Base-by-base conservation (phyloP, 2,888 invertebrate genomes). In the Phaonia tiefii region DNA sequence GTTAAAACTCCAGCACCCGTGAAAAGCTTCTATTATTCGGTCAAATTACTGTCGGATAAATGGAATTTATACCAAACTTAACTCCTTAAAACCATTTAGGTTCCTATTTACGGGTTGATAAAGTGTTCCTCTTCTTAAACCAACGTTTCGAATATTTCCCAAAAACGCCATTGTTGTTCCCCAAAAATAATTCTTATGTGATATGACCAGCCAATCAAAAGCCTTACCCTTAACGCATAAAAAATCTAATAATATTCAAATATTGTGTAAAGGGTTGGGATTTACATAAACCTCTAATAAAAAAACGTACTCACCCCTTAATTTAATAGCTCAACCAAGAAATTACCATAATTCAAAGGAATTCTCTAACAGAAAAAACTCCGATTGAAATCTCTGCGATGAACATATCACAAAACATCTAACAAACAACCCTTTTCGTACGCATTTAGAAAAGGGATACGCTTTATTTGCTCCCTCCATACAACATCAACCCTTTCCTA, bases 231-330 rank as follows among this genome's bases (percentile, higher is more conserved):
- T 65, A 20, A 17, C n/a, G n/a, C n/a, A n/a, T n/a, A n/a, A n/a
- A n/a, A n/a, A 31, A 5, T 31, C 31, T 31, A 31, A 31, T 31
- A 75, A 39, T 37, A 70, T 60, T 75, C 69, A 82, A 84, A 83
- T 80, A 77, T 44, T 42, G 13, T 79, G 8, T 31, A 75, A 84
- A 84, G 83, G 84, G 84, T 82, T 83, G 83, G 80, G 77, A 83
- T 84, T 84, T 80, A 84, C 84, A 84, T 84, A 82, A 74, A 25
- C 65, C 42, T 31, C 56, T 76, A 20, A 70, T 37, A 71, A 69
- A 63, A 51, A 42, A 70, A 60, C 51, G 20, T 37, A 58, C 1
- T 39, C 8, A 17, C 49, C 37, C 75, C 63, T n/a, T n/a, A n/a
- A n/a, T n/a, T n/a, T n/a, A n/a, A n/a, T n/a, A n/a, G n/a, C n/a